A percentile compares a stretch with the other conserved stretches of the same genome.
phyloP scores from a whole-genome alignment of 2,797 vertebrate genomes.

The Coilia nasus region DNA sequence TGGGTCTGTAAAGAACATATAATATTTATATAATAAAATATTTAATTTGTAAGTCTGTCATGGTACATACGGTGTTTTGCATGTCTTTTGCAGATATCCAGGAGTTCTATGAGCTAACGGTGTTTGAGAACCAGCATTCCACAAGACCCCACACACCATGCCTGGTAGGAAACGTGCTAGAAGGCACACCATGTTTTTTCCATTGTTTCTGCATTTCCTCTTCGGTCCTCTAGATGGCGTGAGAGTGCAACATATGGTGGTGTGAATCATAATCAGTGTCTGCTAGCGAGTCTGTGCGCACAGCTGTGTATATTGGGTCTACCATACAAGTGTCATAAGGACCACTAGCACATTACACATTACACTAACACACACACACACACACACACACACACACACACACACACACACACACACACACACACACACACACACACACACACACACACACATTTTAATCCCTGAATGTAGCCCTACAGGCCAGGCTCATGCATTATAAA shows the following conservation, averaged over 20 bases:
- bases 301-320: too few species aligned
- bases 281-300: neutral
- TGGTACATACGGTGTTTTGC: neutral
- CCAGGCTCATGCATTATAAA: too few species aligned
- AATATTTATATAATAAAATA: neutral
- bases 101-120: constrained; percentile 76
- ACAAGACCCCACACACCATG: constrained; percentile 54
- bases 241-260: neutral
- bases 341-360: neutral
- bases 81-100: constrained; percentile 69
- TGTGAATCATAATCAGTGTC: neutral
- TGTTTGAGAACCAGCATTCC: constrained; percentile 64
- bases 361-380: neutral
- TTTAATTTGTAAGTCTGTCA: neutral
- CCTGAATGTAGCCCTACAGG: too few species aligned
- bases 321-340: too few species aligned
- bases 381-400: neutral
- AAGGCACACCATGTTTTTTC: neutral
- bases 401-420: neutral
- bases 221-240: neutral
- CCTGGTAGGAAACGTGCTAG: constrained; percentile 56
- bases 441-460: neutral
- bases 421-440: neutral
- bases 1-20: neutral
- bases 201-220: neutral